A percentile compares a stretch with the other conserved stretches of the same genome.
These are phyloP conservation scores for Busseola fusca DNA, from an alignment of 2,888 invertebrate genomes.

Conservation along the genomic window DNA sequence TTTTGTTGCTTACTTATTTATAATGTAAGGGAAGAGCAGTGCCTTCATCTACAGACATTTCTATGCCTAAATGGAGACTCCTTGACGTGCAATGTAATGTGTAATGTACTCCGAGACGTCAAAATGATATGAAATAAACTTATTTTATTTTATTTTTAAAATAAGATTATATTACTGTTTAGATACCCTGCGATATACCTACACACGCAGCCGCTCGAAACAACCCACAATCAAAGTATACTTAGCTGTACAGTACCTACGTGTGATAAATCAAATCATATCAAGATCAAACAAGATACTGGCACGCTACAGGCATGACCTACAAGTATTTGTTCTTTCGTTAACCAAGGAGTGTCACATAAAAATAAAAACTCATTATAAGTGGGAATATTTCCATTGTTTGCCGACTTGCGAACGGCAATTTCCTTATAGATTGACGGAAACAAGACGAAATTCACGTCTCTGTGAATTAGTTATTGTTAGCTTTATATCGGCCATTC, in stretches of 20 bases:
- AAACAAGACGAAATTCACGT: slow-evolving; percentile 55
- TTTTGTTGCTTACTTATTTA: too few relatives aligned
- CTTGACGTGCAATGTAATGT: too few relatives aligned
- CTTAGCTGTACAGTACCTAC: slow-evolving; percentile 34
- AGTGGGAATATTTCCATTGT: slow-evolving; percentile 56
- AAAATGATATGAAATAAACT: too few relatives aligned
- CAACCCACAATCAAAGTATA: slow-evolving; percentile 26
- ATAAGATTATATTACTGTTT: background rate
- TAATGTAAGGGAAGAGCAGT: too few relatives aligned
- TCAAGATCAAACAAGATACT: slow-evolving; percentile 53
- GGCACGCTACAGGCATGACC: slow-evolving; percentile 41
- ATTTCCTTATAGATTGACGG: slow-evolving; percentile 61
- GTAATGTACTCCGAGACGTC: too few relatives aligned
- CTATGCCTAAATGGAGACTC: too few relatives aligned
- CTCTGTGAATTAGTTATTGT: slow-evolving; percentile 62
- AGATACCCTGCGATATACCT: slow-evolving; percentile 7
- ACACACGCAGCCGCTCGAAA: slow-evolving; percentile 26
- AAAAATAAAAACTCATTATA: slow-evolving; percentile 50
- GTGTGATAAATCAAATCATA: slow-evolving; percentile 56
- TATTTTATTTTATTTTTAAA: too few relatives aligned
- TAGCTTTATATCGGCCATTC: slow-evolving; percentile 47
- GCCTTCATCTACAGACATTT: too few relatives aligned
- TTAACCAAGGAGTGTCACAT: slow-evolving; percentile 46
- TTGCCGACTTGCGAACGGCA: slow-evolving; percentile 48
- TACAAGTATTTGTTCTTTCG: slow-evolving; percentile 46